phyloP scores from a whole-genome alignment of 2,888 invertebrate genomes.

The Sthenelais limicola region DNA sequence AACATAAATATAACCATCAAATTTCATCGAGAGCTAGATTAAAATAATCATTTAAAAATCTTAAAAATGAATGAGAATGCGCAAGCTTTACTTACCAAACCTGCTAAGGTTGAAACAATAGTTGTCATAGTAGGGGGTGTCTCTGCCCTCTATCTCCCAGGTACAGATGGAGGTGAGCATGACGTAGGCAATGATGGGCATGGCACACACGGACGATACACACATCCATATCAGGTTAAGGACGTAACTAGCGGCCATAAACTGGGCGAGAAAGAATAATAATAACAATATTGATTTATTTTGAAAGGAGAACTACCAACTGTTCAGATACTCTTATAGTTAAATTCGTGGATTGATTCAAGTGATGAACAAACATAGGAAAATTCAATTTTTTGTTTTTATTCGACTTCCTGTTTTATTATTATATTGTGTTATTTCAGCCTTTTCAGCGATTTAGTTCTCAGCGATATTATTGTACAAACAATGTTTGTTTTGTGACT shows the following conservation, averaged over 20 bases:
- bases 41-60: too few relatives aligned
- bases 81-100: conserved; percentile 67
- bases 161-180: conserved; percentile 64
- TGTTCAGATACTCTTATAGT: neutral
- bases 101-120: conserved; percentile 68
- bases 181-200: conserved; percentile 66
- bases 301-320: neutral
- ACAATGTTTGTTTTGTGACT: too few relatives aligned
- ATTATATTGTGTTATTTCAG: too few relatives aligned
- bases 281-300: neutral
- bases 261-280: conserved; percentile 55
- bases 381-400: too few relatives aligned
- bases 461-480: too few relatives aligned
- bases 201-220: conserved; percentile 60
- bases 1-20: too few relatives aligned
- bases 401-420: too few relatives aligned
- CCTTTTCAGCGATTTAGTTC: too few relatives aligned
- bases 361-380: too few relatives aligned
- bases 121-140: conserved; percentile 53
- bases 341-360: too few relatives aligned
- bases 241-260: conserved; percentile 67
- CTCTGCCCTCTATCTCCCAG: conserved; percentile 62
- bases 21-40: too few relatives aligned
- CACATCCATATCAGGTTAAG: conserved; percentile 68
- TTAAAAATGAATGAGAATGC: too few relatives aligned